Percentiles rank a stretch among this genome's conserved stretches.
Evolutionary conservation across 2,797 vertebrate species (phyloP).

Genomic region (Danio albolineatus): DNA sequence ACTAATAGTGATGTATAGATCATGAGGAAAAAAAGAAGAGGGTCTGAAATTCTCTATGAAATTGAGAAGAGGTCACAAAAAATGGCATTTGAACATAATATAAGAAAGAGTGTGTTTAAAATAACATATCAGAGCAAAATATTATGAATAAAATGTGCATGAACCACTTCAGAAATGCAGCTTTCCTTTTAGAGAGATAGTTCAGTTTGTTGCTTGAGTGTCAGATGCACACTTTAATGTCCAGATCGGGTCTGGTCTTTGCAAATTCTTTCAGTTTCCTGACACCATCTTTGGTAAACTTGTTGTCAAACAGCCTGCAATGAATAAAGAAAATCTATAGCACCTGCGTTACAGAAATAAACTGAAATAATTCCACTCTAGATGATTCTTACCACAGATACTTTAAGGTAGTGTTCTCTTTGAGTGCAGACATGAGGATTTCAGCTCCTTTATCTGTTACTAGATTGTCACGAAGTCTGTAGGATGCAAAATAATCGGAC

Average conservation of each 20-base stretch:
- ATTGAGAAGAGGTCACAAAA: too few species aligned
- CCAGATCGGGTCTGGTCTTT: slow-evolving; percentile 57
- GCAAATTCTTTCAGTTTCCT: slow-evolving; percentile 62
- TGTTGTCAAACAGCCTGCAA: slow-evolving; percentile 67
- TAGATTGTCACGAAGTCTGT: slow-evolving; percentile 68
- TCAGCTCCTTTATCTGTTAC: slow-evolving; percentile 66
- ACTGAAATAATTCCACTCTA: neutral
- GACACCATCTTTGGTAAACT: slow-evolving; percentile 63
- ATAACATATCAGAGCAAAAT: neutral
- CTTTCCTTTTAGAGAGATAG: neutral
- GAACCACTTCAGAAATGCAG: neutral
- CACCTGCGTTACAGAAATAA: neutral
- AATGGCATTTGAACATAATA: too few species aligned
- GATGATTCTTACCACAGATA: slow-evolving; percentile 60
- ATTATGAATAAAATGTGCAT: neutral
- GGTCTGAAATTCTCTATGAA: too few species aligned
- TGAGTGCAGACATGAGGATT: slow-evolving; percentile 60
- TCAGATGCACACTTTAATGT: slow-evolving; percentile 67
- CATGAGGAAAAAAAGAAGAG: too few species aligned
- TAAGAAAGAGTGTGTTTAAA: neutral
- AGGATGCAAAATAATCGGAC: neutral
- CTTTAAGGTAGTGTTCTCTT: slow-evolving; percentile 64
- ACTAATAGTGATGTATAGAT: too few species aligned
- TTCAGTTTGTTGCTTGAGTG: neutral
- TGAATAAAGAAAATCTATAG: slow-evolving; percentile 7